phyloP scores from a whole-genome alignment of 2,113 vertebrate species.

The Trichechus manatus region DNA sequence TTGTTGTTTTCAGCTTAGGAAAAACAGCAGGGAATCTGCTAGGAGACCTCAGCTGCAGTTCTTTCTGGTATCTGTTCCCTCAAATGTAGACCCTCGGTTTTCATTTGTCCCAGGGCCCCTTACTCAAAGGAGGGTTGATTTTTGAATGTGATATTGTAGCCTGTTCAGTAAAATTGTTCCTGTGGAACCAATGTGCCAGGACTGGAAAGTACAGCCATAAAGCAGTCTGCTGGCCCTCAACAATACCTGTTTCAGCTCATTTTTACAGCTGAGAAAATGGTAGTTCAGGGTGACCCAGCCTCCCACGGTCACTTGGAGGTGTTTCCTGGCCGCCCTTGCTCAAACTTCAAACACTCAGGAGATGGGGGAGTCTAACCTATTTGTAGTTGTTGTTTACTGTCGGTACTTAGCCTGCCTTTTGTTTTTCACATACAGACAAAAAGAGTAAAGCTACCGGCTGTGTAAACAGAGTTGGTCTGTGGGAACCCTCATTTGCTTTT shows the following conservation, averaged over 20 bases:
- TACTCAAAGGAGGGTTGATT: background rate
- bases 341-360: background rate
- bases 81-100: background rate
- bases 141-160: background rate
- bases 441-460: background rate
- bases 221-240: background rate
- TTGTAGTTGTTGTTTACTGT: slow-evolving; percentile 1
- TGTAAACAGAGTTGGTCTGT: background rate
- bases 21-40: background rate
- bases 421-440: background rate
- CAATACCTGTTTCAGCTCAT: background rate
- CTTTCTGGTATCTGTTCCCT: background rate
- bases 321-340: slow-evolving; percentile 19
- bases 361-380: background rate
- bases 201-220: background rate
- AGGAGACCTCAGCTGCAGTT: background rate
- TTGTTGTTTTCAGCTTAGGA: background rate
- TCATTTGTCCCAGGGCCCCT: background rate
- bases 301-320: background rate
- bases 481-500: background rate
- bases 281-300: background rate
- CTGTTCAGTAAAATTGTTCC: background rate
- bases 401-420: background rate
- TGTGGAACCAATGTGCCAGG: background rate
- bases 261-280: slow-evolving; percentile 40